Evolutionary conservation across 2,888 invertebrate genomes (phyloP), one percentile per base, ranked within the genome.

Genomic region (Plebejus melissa): DNA sequence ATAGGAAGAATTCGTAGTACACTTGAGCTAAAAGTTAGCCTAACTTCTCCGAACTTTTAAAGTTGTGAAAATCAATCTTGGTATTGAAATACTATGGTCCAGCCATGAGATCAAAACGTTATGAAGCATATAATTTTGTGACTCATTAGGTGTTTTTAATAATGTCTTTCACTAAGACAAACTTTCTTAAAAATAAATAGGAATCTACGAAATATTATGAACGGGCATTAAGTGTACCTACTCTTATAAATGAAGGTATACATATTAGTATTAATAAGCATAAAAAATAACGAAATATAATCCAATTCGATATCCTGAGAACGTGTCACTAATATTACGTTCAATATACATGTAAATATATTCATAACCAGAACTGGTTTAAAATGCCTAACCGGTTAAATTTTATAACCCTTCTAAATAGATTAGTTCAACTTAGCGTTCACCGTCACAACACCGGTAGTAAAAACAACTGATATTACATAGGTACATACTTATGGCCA

Each of bases 301-400:
- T 13, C 32, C 16, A 16, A 13, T 65, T 32, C 22, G 9, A 65
- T 13, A 16, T 36, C 32, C 36, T 32, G 11, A 32, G 65, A 65
- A 65, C 65, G 65, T 65, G 65, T 16, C 32, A 65, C 28, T 54
- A 22, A 22, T 22, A 71, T 9, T 71, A 70, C 46, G 7, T 22
- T 58, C 7, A 22, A 32, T 60, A 60, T 36, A 36, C 65, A 80
- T 80, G 78, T 78, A 77, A 80, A 80, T 80, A n/a, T 79, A 79
- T 80, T 77, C 79, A 75, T 76, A 78, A 77, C 77, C 78, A 79
- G 77, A 78, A 79, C 77, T 75, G 72, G 77, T 76, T 77, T 77
- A 77, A 77, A 78, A 70, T 69, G 76, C 60, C 74, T 78, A 76
- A 77, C 77, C 76, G 69, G 79, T 79, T 77, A 77, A 79, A 76